Percentiles rank a stretch among this genome's conserved stretches.
These are phyloP conservation scores for Cancer borealis DNA, from an alignment of 2,888 invertebrate genomes.

Conservation along the genomic window DNA sequence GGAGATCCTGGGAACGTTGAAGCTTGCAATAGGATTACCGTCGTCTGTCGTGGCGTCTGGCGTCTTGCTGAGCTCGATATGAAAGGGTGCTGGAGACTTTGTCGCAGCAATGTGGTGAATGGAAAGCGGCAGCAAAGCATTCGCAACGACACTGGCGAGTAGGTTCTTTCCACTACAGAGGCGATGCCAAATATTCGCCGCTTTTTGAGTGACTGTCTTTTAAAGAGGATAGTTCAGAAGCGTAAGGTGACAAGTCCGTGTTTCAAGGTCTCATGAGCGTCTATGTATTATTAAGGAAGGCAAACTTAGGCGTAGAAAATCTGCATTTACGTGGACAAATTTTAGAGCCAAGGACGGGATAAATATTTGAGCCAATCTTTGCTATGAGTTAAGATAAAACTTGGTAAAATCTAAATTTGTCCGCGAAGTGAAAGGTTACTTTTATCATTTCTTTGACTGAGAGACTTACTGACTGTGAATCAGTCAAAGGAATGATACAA, in stretches of 20 bases:
- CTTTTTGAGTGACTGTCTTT: not conserved
- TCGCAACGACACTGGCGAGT: not conserved
- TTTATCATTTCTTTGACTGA: not conserved
- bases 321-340: not conserved
- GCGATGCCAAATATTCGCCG: not conserved
- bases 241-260: not conserved
- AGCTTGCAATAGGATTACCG: slow-evolving; percentile 9
- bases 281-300: slow-evolving; percentile 2
- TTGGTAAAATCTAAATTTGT: not conserved
- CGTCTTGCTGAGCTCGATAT: not conserved
- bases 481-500: no score
- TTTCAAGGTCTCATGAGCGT: not conserved
- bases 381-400: not conserved
- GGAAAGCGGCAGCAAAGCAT: not conserved
- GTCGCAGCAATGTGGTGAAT: slow-evolving; percentile 1
- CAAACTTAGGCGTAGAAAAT: not conserved
- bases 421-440: not conserved
- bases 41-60: not conserved
- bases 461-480: not conserved
- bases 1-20: slow-evolving; percentile 20
- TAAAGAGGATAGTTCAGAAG: not conserved
- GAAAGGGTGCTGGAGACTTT: slow-evolving; percentile 7
- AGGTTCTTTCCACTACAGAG: not conserved
- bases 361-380: not conserved
- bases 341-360: not conserved